These are phyloP conservation scores for Pterocles orientalis DNA, from an alignment of 2,113 vertebrate species.

Conservation along the genomic window DNA sequence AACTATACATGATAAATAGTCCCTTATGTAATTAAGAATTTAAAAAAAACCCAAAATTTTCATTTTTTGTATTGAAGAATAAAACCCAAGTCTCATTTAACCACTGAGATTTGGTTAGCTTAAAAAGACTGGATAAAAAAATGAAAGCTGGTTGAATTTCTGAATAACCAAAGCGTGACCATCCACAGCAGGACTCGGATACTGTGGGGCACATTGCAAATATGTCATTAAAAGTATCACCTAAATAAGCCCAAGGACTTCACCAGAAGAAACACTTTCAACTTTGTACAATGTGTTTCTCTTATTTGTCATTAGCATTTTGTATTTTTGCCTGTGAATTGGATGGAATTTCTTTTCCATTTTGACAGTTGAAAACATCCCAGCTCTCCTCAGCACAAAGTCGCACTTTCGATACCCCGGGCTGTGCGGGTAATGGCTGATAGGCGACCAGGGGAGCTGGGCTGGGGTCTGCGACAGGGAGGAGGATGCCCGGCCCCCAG, in stretches of 20 bases:
- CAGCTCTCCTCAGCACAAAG: not conserved
- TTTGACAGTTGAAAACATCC: fast-evolving
- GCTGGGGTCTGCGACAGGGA: not conserved
- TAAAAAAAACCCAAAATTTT: not conserved
- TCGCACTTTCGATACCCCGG: not conserved
- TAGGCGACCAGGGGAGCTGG: not conserved
- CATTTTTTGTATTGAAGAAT: not conserved
- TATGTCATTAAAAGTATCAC: not conserved
- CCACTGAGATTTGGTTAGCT: not conserved
- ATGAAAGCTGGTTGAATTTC: not conserved
- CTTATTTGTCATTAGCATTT: not conserved
- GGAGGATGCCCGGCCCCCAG: not conserved
- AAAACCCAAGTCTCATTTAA: not conserved
- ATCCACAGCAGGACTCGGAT: not conserved
- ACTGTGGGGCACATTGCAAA: not conserved
- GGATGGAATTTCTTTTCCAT: not conserved
- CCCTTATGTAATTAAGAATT: not conserved
- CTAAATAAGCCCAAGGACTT: not conserved
- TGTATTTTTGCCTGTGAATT: not conserved
- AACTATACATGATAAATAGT: not conserved
- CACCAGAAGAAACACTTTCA: not conserved
- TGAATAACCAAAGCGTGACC: not conserved
- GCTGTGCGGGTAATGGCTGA: not conserved
- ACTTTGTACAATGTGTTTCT: not conserved
- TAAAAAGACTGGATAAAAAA: not conserved